These are phyloP conservation scores for Argyresthia albistria DNA, from an alignment of 2,888 invertebrate species.

Conservation along the genomic window DNA sequence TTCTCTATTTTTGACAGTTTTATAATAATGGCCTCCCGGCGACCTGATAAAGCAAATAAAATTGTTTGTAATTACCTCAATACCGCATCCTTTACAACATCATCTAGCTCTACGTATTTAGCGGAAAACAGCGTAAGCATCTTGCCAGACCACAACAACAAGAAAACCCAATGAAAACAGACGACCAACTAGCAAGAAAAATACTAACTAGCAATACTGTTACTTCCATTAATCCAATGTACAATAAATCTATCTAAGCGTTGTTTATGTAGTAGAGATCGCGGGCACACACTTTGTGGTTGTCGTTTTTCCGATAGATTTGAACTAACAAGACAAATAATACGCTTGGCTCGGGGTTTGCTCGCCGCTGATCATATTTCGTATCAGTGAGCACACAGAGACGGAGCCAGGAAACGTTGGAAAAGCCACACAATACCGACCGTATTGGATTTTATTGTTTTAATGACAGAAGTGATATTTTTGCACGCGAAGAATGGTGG, in stretches of 20 bases:
- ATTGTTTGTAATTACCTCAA: no score
- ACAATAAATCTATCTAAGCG: constrained; percentile 7
- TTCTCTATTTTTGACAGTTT: no score
- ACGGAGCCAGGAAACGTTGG: no score
- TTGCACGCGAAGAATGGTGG: background rate
- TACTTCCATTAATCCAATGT: background rate
- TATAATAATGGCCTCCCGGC: no score
- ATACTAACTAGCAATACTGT: background rate
- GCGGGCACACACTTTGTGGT: constrained; percentile 19
- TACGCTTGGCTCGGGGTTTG: constrained; percentile 23
- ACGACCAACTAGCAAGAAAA: background rate
- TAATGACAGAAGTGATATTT: constrained; percentile 4
- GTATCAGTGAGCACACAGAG: constrained; percentile 9
- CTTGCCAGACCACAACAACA: no score
- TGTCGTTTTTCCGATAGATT: constrained; percentile 52
- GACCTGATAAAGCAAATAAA: no score
- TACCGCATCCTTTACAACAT: no score
- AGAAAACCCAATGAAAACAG: background rate
- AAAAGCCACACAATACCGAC: no score
- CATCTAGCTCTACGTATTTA: no score
- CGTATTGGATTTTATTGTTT: constrained; percentile 3
- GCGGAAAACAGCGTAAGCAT: no score
- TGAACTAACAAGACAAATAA: constrained; percentile 53
- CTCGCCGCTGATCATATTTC: constrained; percentile 40
- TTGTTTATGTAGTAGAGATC: constrained; percentile 16